A percentile compares a stretch with the other conserved stretches of the same genome.
Evolutionary conservation across 2,888 invertebrate genomes (phyloP).

Genomic region (Rhaphigaster nebulosa): DNA sequence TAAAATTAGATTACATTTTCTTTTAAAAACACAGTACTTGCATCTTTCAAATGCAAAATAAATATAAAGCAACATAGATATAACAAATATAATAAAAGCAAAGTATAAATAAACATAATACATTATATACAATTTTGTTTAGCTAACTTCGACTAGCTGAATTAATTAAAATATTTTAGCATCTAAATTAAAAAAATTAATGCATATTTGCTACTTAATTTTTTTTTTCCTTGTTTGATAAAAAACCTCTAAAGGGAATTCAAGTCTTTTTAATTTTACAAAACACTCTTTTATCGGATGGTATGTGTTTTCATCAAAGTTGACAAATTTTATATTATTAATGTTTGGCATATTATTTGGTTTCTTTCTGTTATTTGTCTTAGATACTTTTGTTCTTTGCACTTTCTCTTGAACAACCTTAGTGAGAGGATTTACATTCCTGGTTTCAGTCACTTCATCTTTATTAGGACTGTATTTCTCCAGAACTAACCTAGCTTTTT

Average conservation of each 20-base stretch:
- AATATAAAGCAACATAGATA: neutral
- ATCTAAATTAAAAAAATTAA: neutral
- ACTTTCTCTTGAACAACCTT: neutral
- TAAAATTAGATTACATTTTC: neutral
- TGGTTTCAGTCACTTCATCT: neutral
- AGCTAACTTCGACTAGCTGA: neutral
- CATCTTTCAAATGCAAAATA: neutral
- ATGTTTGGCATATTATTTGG: neutral
- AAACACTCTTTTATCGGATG: neutral
- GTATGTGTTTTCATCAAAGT: neutral
- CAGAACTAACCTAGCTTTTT: conserved; percentile 35
- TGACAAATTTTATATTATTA: neutral
- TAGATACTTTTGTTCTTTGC: neutral
- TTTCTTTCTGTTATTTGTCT: neutral
- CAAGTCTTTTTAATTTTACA: conserved; percentile 25
- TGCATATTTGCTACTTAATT: neutral
- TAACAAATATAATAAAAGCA: neutral
- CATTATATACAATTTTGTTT: neutral
- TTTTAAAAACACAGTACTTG: neutral
- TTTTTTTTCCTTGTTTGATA: neutral
- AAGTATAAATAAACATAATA: neutral
- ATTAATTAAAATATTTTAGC: neutral
- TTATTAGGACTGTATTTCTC: neutral
- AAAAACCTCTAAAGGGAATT: neutral
- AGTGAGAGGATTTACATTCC: neutral